Conservation (phyloP, 2,888 invertebrate genomes). For the Empis livida region DNA sequence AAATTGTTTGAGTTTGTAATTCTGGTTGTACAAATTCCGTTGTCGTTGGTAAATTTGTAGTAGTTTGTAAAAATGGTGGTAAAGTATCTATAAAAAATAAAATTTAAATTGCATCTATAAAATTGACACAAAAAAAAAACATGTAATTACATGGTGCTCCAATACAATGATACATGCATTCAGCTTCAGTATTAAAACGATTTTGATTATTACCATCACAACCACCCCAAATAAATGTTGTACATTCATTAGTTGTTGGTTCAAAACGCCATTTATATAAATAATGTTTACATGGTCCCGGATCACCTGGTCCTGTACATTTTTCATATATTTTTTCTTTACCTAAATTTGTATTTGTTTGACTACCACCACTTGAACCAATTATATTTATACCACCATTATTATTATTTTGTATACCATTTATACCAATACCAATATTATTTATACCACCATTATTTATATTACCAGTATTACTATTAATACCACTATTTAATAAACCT, state of each 20-base stretch:
- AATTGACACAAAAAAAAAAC: not conserved
- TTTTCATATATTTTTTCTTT: constrained; percentile 33
- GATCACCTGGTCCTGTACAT: constrained; percentile 35
- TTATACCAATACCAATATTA: constrained; percentile 8
- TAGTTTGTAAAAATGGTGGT: constrained; percentile 41
- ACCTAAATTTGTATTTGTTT: constrained; percentile 13
- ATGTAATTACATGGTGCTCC: constrained; percentile 41
- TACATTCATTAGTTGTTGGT: constrained; percentile 43
- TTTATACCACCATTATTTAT: constrained; percentile 6
- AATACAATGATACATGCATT: constrained; percentile 50
- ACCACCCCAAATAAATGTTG: constrained; percentile 53
- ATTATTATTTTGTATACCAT: constrained; percentile 7
- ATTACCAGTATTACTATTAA: not conserved
- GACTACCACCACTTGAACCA: constrained; percentile 3
- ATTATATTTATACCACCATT: constrained; percentile 9
- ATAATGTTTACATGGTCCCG: constrained; percentile 49
- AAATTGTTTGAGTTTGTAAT: constrained; percentile 12
- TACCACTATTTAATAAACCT: not conserved
- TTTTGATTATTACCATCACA: constrained; percentile 54
- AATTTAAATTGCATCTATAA: not conserved
- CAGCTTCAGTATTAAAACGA: constrained; percentile 51
- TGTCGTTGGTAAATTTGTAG: constrained; percentile 38
- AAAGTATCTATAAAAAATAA: constrained; percentile 39
- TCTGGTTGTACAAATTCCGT: constrained; percentile 37
- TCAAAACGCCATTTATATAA: constrained; percentile 56